Evolutionary conservation across 2,888 invertebrate species (phyloP), one percentile per base, ranked within the genome.

Genomic region (Eledona agricola): DNA sequence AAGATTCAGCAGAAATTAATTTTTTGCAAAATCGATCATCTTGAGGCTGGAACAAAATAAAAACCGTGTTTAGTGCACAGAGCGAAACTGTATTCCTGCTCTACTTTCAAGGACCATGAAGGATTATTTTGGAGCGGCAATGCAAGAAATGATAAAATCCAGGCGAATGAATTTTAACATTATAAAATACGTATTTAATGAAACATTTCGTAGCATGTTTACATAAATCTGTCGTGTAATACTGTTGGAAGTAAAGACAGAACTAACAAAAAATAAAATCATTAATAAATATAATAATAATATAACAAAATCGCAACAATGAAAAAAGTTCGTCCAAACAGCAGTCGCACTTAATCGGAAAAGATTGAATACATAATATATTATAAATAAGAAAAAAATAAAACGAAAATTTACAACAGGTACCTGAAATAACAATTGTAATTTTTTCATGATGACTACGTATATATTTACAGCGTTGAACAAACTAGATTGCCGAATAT

Each of bases 121-220:
- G n/a, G n/a, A n/a, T n/a, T n/a, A n/a, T n/a, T n/a, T n/a, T n/a
- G n/a, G n/a, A n/a, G n/a, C n/a, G n/a, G n/a, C n/a, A n/a, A n/a
- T n/a, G n/a, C n/a, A n/a, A n/a, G n/a, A n/a, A n/a, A n/a, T n/a
- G n/a, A n/a, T n/a, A n/a, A n/a, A n/a, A n/a, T n/a, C n/a, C n/a
- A n/a, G n/a, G n/a, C n/a, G n/a, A n/a, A n/a, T n/a, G n/a, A n/a
- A n/a, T n/a, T n/a, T n/a, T n/a, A n/a, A n/a, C n/a, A n/a, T 43
- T 46, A 46, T 25, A 46, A 46, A 46, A 46, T 35, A 46, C 26
- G 26, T 34, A 23, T 45, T 47, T 47, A 47, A 37, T 47, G 20
- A 40, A 42, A 47, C 20, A 23, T 46, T 26, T 34, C 13, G 26
- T 15, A 9, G 19, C 4, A 6, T 22, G 22, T 15, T 37, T 37